A percentile compares a stretch with the other conserved stretches of the same genome.
phyloP scores from a whole-genome alignment of 2,888 invertebrate species.

The Pollenia angustigena region DNA sequence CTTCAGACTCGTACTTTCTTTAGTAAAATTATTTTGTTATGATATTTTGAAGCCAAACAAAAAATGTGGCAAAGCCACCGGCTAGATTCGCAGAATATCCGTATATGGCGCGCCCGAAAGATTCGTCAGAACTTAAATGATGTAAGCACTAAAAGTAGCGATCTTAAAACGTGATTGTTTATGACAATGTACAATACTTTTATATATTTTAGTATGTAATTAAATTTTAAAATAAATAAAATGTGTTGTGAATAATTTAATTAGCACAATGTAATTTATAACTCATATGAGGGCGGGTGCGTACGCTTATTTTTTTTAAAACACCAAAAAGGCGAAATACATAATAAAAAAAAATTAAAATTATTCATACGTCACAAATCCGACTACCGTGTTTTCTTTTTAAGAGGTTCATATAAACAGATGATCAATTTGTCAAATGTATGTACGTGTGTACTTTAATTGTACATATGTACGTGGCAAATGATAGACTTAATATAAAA shows the following conservation, averaged over 20 bases:
- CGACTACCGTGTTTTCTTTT: neutral
- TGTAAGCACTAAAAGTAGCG: neutral
- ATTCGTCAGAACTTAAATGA: neutral
- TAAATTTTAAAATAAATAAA: slow-evolving; percentile 4
- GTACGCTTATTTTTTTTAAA: neutral
- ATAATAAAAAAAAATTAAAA: slow-evolving; percentile 4
- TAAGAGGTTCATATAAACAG: neutral
- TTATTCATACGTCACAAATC: slow-evolving; percentile 49
- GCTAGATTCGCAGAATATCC: too few species aligned
- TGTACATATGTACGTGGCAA: slow-evolving; percentile 34
- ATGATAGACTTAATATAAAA: neutral
- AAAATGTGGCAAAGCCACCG: too few species aligned
- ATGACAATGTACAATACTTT: neutral
- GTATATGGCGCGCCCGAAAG: too few species aligned
- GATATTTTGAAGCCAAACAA: too few species aligned
- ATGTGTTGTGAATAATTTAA: slow-evolving; percentile 47
- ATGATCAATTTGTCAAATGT: slow-evolving; percentile 1
- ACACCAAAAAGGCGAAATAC: neutral
- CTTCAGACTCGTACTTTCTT: too few species aligned
- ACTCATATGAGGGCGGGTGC: slow-evolving; percentile 34
- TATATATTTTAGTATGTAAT: neutral
- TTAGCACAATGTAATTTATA: slow-evolving; percentile 13
- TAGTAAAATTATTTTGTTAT: too few species aligned
- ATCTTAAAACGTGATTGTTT: neutral
- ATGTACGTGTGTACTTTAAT: neutral